Base-by-base conservation (phyloP, 2,113 vertebrate species). In the Misgurnus mizolepis region DNA sequence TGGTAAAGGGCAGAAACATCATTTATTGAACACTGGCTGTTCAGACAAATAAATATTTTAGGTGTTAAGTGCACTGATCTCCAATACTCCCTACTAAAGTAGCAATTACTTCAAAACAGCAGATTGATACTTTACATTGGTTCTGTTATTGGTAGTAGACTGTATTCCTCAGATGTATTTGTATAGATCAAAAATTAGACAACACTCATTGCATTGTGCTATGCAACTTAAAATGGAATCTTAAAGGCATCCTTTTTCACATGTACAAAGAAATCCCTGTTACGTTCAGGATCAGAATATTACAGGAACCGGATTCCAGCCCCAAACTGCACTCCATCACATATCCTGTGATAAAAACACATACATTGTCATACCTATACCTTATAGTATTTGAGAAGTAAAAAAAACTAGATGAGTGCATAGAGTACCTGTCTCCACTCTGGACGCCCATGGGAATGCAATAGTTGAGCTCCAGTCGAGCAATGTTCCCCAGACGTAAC, bases 361-460 rank as follows among this genome's bases (percentile, higher is more conserved):
- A 50, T 68, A 47, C 5, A 4, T 5, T 7, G 39, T 50, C 53
- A 76, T 7, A 5, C 18, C 6, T 18, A 6, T 5, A 45, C 9
- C 6, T 18, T 15, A 56, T 17, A 15, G 27, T 34, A 34, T 34
- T 34, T 34, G 27, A 34, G 27, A 34, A 34, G 27, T 34, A 34
- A 34, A 34, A 34, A 34, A 34, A 34, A 34, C 27, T 34, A 34
- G 27, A 3, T 3, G 3, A 34, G 27, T 2, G 3, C 27, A 34
- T 2, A 34, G 40, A 34, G 39, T 88, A 98, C 98, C 96, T 98
- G 94, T 99, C 98, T 55, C 97, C 97, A 22, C 86, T 87, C 90
- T 98, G 97, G 69, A 98, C 95, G 61, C 98, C 96, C 96, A 98
- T 97, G 50, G 98, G 98, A 91, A 99, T 90, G 89, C 98, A 99